Evolutionary conservation across 2,888 invertebrate species (phyloP), one percentile per base, ranked within the genome.

Genomic region (Noctua comes): DNA sequence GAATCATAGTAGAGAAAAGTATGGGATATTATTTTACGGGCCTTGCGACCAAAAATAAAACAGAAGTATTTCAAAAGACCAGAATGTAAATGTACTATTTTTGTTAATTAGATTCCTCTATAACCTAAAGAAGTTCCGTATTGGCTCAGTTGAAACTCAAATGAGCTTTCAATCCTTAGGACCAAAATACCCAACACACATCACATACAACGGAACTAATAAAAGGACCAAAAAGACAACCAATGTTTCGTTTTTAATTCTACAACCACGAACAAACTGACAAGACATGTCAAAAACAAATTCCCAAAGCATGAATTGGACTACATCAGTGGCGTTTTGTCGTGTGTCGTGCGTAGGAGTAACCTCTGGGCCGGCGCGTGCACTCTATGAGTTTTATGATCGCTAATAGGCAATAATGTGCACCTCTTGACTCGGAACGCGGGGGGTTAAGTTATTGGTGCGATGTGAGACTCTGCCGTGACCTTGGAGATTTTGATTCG

Each of bases 321-420:
- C 69, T 79, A 87, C 72, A 85, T 86, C 72, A 72, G 83, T 77
- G 85, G 81, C 88, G 68, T 86, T 86, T 86, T 87, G 89, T 86
- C 86, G 88, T 88, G 84, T 82, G 86, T 83, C 86, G 87, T 88
- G 88, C 87, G 88, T 89, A 79, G 93, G 93, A 88, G 91, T 88
- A 90, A 77, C 87, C 86, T 86, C 88, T 87, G 87, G 88, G 86
- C 83, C 87, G 82, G 88, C 84, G 88, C 88, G 91, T 89, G 90
- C 89, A 89, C 88, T 91, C 91, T 91, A 90, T 90, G 91, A 92
- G 89, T 91, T 93, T 93, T 93, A 94, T 92, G 93, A 90, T 89
- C 90, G 87, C 90, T 94, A 94, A 94, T 94, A 91, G 93, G 87
- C 91, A 90, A 91, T 94, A 94, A 94, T 91, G 91, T 90, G 92